Evolutionary conservation across 2,797 vertebrate species (phyloP).

Genomic region (Malurus splendens): DNA sequence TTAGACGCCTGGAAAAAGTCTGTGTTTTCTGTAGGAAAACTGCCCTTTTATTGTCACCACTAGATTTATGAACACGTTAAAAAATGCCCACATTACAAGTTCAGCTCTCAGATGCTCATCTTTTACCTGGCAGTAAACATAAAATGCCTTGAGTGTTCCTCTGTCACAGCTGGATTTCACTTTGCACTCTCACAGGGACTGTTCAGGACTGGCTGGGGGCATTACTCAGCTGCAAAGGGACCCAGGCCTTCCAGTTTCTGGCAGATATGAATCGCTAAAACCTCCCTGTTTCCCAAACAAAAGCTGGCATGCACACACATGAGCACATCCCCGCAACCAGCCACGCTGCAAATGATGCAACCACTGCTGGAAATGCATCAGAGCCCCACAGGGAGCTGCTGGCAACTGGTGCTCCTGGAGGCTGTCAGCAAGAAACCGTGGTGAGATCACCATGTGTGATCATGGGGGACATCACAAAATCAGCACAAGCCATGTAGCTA

Average conservation of each 20-base stretch:
- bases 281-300: neutral
- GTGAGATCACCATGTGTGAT: neutral
- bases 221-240: neutral
- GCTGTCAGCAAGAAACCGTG: neutral
- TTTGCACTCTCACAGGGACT: neutral
- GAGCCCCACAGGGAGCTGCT: neutral
- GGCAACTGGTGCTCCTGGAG: neutral
- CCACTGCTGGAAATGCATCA: constrained; percentile 56
- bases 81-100: neutral
- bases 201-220: neutral
- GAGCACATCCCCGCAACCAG: fast-evolving
- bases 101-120: neutral
- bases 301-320: fast-evolving
- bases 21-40: neutral
- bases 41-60: neutral
- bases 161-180: neutral
- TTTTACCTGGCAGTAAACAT: neutral
- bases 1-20: neutral
- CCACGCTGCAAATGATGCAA: constrained; percentile 48
- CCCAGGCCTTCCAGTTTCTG: neutral
- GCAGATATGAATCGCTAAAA: neutral
- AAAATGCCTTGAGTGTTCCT: neutral
- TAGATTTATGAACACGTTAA: neutral
- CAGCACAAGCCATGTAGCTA: neutral
- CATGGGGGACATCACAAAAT: neutral